Percentiles rank a stretch among this genome's conserved stretches.
phyloP scores from a whole-genome alignment of 2,888 invertebrate genomes.

The Rhorus exstirpatorius region DNA sequence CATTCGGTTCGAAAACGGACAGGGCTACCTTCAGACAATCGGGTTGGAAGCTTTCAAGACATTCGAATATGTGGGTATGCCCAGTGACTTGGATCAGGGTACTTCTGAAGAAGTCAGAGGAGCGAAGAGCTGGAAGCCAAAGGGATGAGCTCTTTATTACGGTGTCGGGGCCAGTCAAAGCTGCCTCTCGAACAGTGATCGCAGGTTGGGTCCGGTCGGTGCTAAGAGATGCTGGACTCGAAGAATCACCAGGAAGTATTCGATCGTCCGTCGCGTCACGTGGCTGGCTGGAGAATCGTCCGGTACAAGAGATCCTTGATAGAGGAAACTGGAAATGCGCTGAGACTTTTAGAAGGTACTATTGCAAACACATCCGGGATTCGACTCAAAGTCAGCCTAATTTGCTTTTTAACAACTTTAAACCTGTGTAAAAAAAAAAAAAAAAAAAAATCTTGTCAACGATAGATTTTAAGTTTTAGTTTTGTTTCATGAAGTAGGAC shows the following conservation, averaged over 20 bases:
- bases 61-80: conserved; percentile 68
- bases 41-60: conserved; percentile 67
- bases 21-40: conserved; percentile 68
- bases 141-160: conserved; percentile 56
- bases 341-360: too few species aligned
- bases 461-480: too few species aligned
- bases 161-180: conserved; percentile 57
- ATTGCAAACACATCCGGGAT: too few species aligned
- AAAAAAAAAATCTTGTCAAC: too few species aligned
- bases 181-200: too few species aligned
- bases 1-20: conserved; percentile 72
- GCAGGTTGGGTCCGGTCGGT: conserved; percentile 69
- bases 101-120: conserved; percentile 61
- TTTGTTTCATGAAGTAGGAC: too few species aligned
- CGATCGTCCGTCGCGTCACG: conserved; percentile 71
- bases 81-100: conserved; percentile 64
- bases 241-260: conserved; percentile 68
- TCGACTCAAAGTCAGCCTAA: too few species aligned
- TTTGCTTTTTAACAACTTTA: too few species aligned
- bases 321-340: conserved; percentile 66
- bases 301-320: conserved; percentile 65
- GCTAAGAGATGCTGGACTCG: conserved; percentile 66
- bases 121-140: too few species aligned
- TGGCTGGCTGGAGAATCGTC: conserved; percentile 66
- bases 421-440: too few species aligned